Evolutionary conservation across 2,113 vertebrate genomes (phyloP).

Genomic region (Struthio camelus): DNA sequence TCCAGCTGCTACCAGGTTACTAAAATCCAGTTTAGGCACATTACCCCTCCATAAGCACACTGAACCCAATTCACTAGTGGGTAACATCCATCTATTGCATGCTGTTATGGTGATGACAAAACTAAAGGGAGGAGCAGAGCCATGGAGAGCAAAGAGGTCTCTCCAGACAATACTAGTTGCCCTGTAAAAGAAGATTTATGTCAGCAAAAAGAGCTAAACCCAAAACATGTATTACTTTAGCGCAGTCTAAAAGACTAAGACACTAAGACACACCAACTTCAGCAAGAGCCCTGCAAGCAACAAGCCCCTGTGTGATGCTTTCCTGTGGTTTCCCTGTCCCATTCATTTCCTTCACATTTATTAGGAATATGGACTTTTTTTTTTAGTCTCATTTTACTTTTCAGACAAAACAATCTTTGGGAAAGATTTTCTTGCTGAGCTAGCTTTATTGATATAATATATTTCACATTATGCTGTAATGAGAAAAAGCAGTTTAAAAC

Average conservation of each 20-base stretch:
- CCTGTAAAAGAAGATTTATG: not conserved
- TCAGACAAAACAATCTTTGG: not conserved
- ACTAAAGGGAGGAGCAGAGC: not conserved
- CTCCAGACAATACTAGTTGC: not conserved
- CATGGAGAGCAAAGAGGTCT: not conserved
- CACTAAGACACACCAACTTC: not conserved
- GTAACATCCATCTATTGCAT: not conserved
- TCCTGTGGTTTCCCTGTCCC: not conserved
- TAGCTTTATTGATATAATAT: not conserved
- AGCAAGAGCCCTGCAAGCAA: not conserved
- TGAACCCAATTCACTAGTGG: not conserved
- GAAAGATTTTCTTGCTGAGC: not conserved
- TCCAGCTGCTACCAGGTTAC: not conserved
- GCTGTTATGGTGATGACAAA: not conserved
- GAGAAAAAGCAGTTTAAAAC: not conserved
- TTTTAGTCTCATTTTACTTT: not conserved
- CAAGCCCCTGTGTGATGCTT: not conserved
- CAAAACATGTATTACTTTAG: not conserved
- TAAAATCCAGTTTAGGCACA: not conserved
- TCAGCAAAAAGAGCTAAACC: not conserved
- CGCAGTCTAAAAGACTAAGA: not conserved
- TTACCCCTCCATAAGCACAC: not conserved
- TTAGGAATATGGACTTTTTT: not conserved
- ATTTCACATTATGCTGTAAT: not conserved
- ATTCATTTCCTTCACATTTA: not conserved